phyloP scores from a whole-genome alignment of 1,140 invertebrate species.

The Berghia stephanieae region DNA sequence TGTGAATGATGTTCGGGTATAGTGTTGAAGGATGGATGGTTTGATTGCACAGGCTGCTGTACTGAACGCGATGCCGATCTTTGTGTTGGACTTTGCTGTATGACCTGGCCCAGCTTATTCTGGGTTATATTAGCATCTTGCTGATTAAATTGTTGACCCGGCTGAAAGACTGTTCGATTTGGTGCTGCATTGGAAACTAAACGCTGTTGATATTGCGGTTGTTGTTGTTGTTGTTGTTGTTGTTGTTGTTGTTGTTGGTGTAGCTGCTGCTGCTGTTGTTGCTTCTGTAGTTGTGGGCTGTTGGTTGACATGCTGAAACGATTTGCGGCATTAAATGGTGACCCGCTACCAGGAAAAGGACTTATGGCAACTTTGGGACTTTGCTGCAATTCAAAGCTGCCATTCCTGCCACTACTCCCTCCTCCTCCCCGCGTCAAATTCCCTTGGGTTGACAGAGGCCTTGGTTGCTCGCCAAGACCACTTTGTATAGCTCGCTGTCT shows the following conservation, averaged over 20 bases:
- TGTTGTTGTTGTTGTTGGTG: neutral
- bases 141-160: neutral
- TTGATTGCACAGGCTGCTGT: no score
- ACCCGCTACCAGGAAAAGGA: no score
- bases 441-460: neutral
- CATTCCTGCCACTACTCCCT: neutral
- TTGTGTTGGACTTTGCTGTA: neutral
- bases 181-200: neutral
- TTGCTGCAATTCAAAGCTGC: no score
- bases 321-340: no score
- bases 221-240: slow-evolving; percentile 9
- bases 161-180: neutral
- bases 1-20: slow-evolving; percentile 29
- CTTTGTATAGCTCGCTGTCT: slow-evolving; percentile 55
- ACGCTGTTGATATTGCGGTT: neutral
- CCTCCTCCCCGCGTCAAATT: neutral
- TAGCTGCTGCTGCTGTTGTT: neutral
- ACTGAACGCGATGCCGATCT: slow-evolving; percentile 8
- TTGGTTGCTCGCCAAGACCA: slow-evolving; percentile 32
- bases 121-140: neutral
- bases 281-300: neutral
- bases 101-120: neutral
- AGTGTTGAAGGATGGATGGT: slow-evolving; percentile 28
- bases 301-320: no score
- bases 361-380: no score